A percentile compares a stretch with the other conserved stretches of the same genome.
Conservation (phyloP, 1,140 invertebrate genomes). For the Camponotus floridanus region DNA sequence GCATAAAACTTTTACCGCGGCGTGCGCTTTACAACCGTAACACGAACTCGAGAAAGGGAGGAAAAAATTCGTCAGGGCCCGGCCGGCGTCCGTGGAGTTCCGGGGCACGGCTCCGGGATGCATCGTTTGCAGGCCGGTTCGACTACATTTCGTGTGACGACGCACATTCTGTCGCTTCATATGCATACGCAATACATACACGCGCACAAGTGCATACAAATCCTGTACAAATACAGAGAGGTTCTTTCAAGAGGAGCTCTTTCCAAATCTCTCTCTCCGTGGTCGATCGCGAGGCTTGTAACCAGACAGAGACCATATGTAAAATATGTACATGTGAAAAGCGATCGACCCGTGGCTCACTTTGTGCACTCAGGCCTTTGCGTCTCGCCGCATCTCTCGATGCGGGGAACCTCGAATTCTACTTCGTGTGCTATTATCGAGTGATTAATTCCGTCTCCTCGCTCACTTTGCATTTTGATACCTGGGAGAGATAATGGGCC, state of each 20-base stretch:
- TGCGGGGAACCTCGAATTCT: not conserved
- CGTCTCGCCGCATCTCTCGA: not conserved
- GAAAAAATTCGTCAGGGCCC: slow-evolving; percentile 61
- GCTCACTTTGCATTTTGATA: slow-evolving; percentile 6
- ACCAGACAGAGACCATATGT: slow-evolving; percentile 63
- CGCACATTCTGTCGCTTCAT: slow-evolving; percentile 26
- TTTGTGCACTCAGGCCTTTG: not conserved
- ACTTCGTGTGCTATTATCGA: slow-evolving; percentile 33
- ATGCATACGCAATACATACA: no score
- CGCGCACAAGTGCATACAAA: not conserved
- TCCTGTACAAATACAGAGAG: slow-evolving; percentile 14
- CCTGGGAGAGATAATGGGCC: slow-evolving; percentile 4
- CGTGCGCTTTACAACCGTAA: slow-evolving; percentile 14
- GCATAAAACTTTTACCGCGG: slow-evolving; percentile 52
- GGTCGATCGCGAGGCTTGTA: not conserved
- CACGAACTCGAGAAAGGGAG: slow-evolving; percentile 9
- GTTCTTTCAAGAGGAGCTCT: slow-evolving; percentile 20
- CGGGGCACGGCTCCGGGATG: slow-evolving; percentile 2
- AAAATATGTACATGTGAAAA: slow-evolving; percentile 63
- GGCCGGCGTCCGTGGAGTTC: slow-evolving; percentile 17
- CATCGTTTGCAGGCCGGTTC: slow-evolving; percentile 72
- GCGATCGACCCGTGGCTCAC: slow-evolving; percentile 34
- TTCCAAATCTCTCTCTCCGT: slow-evolving; percentile 9
- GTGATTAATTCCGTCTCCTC: slow-evolving; percentile 41
- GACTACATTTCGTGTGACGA: slow-evolving; percentile 75